Evolutionary conservation across 2,888 invertebrate genomes (phyloP).

Genomic region (Loripinus fragilis): DNA sequence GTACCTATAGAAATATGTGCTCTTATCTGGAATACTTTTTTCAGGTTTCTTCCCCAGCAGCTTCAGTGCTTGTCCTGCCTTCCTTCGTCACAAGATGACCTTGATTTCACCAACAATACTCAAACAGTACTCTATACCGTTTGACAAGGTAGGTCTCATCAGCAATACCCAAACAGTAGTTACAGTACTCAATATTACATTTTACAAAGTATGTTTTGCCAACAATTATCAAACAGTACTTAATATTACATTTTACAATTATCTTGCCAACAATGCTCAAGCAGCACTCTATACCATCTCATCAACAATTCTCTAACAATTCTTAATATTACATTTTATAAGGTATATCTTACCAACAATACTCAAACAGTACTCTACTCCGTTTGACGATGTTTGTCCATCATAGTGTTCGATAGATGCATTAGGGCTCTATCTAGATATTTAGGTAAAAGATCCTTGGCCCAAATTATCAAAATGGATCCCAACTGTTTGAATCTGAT

Average conservation of each 20-base stretch:
- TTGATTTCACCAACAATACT: constrained; percentile 98
- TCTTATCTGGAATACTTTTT: not conserved
- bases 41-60: constrained; percentile 89
- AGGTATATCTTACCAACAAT: constrained; percentile 98
- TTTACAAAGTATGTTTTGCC: no score
- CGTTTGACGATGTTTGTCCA: constrained; percentile 97
- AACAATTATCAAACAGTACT: constrained; percentile 94
- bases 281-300: constrained; percentile 94
- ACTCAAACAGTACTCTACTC: constrained; percentile 96
- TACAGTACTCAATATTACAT: no score
- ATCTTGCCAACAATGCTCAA: constrained; percentile 97
- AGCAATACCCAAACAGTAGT: no score
- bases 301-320: no score
- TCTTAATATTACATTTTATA: no score
- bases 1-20: no score
- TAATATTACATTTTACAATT: constrained; percentile 97
- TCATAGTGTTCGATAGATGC: no score
- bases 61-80: constrained; percentile 87
- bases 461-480: no score
- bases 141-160: constrained; percentile 90
- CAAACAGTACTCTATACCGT: constrained; percentile 96
- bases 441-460: no score
- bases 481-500: no score
- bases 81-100: constrained; percentile 98
- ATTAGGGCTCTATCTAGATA: no score